Evolutionary conservation across 2,797 vertebrate species (phyloP).

Genomic region (Tenualosa ilisha): DNA sequence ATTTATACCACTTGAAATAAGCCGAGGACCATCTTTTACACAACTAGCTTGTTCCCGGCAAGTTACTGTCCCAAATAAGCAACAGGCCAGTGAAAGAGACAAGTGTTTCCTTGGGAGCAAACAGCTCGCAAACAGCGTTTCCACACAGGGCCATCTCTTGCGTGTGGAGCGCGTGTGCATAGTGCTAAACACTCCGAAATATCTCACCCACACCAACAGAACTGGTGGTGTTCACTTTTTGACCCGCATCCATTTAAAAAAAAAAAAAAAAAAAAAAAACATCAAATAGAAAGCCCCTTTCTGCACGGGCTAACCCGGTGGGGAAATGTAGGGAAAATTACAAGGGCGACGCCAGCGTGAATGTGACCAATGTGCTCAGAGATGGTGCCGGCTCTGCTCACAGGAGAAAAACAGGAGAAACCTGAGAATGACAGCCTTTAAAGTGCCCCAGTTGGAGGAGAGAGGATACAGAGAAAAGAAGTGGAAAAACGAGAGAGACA

Average conservation of each 20-base stretch:
- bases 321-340: conserved; percentile 23
- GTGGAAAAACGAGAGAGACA: conserved; percentile 4
- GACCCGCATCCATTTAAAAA: conserved; percentile 22
- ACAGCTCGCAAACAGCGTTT: neutral
- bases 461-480: neutral
- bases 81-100: conserved; percentile 35
- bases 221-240: conserved; percentile 33
- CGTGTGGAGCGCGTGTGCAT: conserved; percentile 26
- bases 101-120: conserved; percentile 24
- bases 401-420: conserved; percentile 46
- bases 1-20: neutral
- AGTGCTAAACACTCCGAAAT: conserved; percentile 31
- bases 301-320: neutral
- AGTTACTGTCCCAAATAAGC: conserved; percentile 24
- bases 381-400: conserved; percentile 50
- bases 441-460: conserved; percentile 25
- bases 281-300: conserved; percentile 14
- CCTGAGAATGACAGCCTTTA: conserved; percentile 54
- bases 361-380: conserved; percentile 48
- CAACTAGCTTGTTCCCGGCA: neutral
- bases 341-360: neutral
- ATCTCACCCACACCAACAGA: conserved; percentile 38
- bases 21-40: conserved; percentile 7
- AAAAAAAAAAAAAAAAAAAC: conserved; percentile 10
- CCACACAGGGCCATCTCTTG: neutral